Evolutionary conservation across 2,888 invertebrate species (phyloP).

Genomic region (Lutraria lutraria): DNA sequence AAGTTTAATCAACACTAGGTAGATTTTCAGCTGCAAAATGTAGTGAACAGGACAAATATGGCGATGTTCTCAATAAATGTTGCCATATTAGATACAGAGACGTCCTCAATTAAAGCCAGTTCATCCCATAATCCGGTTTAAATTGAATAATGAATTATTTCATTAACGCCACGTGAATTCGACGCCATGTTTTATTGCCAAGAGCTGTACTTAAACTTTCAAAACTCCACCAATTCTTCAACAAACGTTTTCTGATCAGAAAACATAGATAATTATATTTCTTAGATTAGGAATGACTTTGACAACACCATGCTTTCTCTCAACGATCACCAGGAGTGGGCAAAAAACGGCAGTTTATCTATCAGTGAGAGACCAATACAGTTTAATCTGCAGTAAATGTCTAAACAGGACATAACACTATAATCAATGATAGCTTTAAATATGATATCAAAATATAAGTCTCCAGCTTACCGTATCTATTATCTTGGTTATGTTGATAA

Average conservation of each 20-base stretch:
- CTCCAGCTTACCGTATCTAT: neutral
- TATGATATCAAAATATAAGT: neutral
- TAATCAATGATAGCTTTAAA: neutral
- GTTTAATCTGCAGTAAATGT: conserved; percentile 15
- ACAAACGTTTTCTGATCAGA: neutral
- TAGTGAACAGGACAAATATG: neutral
- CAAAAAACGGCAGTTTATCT: neutral
- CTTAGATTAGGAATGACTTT: neutral
- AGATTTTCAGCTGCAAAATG: neutral
- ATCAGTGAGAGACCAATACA: neutral
- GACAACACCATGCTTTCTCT: neutral
- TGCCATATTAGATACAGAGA: neutral
- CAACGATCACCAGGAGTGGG: neutral
- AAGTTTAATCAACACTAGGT: neutral
- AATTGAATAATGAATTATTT: neutral
- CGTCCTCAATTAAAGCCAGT: neutral
- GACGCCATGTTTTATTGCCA: neutral
- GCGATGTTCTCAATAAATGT: neutral
- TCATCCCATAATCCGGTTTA: neutral
- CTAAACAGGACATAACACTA: conserved; percentile 5
- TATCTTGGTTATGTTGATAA: neutral
- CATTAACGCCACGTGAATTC: neutral
- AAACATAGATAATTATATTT: neutral
- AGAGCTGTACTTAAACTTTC: neutral
- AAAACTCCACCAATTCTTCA: neutral